Base-by-base conservation (phyloP, 1,140 invertebrate species). In the Platyscapa corneri region DNA sequence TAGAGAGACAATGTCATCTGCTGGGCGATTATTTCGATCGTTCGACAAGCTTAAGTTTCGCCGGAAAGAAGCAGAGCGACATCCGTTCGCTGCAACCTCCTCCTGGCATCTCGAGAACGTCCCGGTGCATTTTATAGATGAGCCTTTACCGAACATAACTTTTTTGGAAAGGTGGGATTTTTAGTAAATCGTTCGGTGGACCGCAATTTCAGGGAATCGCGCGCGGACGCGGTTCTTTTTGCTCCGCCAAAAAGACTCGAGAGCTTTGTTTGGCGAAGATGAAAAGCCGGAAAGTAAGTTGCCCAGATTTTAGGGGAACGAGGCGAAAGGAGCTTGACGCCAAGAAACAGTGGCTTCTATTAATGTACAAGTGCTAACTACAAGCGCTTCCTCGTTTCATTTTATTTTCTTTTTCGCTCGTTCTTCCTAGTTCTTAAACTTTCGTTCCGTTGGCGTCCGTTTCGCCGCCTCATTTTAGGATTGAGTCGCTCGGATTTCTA, bases 361-460 rank as follows among this genome's bases (percentile, higher is more conserved):
- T 90, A 90, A 90, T 90, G 89, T 88, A 88, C 89, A 90, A 87
- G 86, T 90, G 87, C 80, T 79, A 86, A 83, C 84, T 88, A 70
- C 30, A 49, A 64, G 0, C 14, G 14, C 34, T 72, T 72, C 32
- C n/a, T 67, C 72, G 10, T 56, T 80, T 60, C 42, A n/a, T 70
- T 75, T 75, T n/a, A 49, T 14, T 78, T 70, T 23, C 10, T 37
- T 12, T n/a, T n/a, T n/a, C n/a, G n/a, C n/a, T n/a, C n/a, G n/a
- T n/a, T n/a, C n/a, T n/a, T n/a, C n/a, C n/a, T n/a, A 6, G 34
- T 37, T 37, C 5, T 70, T 37, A 34, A 34, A 70, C 5, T 78
- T 60, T 30, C 60, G n/a, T 60, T 60, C 0, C 10, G 56, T 27
- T 27, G 23, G 27, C 20, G 27, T 60, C 1, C 23, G 6, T 27